phyloP scores from a whole-genome alignment of 2,797 vertebrate genomes.

The Dendrocincla fuliginosa region DNA sequence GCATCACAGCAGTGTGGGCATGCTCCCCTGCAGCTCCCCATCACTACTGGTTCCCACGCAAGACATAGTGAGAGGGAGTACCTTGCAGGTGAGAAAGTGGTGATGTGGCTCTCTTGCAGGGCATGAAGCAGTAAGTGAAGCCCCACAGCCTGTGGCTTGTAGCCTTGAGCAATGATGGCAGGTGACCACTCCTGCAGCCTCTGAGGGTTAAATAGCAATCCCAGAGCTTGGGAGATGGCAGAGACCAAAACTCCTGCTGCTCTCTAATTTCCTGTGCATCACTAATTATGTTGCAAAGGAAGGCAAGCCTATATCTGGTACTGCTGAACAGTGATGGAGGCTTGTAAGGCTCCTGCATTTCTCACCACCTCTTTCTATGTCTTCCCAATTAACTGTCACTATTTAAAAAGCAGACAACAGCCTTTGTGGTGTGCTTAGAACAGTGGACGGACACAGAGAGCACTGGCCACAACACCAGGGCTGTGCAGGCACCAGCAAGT shows the following conservation, averaged over 20 bases:
- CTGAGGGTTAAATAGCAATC: not conserved
- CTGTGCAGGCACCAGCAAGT: not conserved
- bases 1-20: not conserved
- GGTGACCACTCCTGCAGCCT: not conserved
- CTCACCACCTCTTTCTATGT: not conserved
- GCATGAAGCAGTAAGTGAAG: not conserved
- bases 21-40: not conserved
- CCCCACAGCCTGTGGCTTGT: not conserved
- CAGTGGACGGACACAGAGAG: rapidly evolving
- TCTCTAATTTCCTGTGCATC: not conserved
- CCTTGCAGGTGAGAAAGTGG: no score
- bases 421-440: not conserved
- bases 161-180: not conserved
- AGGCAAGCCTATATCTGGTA: not conserved
- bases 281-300: not conserved
- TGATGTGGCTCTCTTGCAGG: not conserved
- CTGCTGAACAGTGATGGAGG: not conserved
- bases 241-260: not conserved
- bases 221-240: not conserved
- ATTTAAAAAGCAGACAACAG: not conserved
- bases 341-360: not conserved
- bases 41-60: not conserved
- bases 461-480: rapidly evolving
- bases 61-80: not conserved
- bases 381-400: not conserved